These are phyloP conservation scores for Brachionus rubens DNA, from an alignment of 1,140 invertebrate species.

Conservation along the genomic window DNA sequence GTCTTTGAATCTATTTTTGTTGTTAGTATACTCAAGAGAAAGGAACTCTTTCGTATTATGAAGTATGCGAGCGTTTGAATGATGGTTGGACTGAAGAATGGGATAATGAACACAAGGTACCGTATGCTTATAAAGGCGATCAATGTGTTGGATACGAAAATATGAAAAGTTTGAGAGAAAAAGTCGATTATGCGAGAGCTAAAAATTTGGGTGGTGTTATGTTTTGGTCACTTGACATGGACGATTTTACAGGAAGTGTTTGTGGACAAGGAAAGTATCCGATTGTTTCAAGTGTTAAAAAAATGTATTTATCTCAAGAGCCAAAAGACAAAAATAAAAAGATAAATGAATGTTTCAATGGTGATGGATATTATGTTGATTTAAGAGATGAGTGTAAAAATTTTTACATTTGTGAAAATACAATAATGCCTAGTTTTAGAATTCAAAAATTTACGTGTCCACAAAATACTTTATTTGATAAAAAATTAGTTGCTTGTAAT, in stretches of 20 bases:
- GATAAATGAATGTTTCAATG: constrained; percentile 4
- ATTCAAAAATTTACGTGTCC: neutral
- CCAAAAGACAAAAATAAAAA: neutral
- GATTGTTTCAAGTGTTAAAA: constrained; percentile 13
- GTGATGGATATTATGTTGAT: constrained; percentile 4
- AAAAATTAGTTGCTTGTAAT: constrained; percentile 18
- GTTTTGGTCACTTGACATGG: constrained; percentile 51
- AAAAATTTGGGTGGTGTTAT: constrained; percentile 61
- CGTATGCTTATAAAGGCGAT: constrained; percentile 77
- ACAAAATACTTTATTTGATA: constrained; percentile 13
- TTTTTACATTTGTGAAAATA: constrained; percentile 12
- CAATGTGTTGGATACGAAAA: constrained; percentile 93
- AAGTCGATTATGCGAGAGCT: constrained; percentile 73
- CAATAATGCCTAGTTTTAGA: neutral
- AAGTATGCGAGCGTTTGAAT: constrained; percentile 64
- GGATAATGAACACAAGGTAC: constrained; percentile 3
- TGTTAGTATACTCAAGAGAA: constrained; percentile 72
- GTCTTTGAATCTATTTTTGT: too few species aligned
- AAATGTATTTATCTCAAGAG: neutral
- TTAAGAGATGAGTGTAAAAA: neutral
- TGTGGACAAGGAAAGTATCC: constrained; percentile 6
- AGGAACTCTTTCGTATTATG: constrained; percentile 89
- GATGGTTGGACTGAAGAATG: neutral
- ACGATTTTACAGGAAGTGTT: constrained; percentile 9
- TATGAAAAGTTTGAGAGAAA: constrained; percentile 50